Evolutionary conservation across 1,140 invertebrate species (phyloP).

Genomic region (Babylonia areolata): DNA sequence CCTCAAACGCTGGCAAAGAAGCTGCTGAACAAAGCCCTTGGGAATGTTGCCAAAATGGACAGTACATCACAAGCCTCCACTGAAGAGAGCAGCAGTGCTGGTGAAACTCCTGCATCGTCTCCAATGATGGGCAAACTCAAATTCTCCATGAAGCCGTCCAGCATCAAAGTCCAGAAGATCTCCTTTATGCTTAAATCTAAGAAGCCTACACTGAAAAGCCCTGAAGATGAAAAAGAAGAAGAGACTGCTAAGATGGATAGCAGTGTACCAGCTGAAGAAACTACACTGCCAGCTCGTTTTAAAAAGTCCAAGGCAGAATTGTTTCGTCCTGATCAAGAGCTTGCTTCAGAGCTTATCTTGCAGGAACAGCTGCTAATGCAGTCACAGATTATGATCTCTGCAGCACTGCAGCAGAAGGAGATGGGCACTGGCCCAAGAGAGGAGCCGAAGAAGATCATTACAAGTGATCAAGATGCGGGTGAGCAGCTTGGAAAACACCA

Average conservation of each 20-base stretch:
- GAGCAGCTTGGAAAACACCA: neutral
- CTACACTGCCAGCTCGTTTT: conserved; percentile 14
- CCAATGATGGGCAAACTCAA: conserved; percentile 23
- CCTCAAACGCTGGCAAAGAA: conserved; percentile 42
- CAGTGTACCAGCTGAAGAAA: neutral
- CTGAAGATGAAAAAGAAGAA: conserved; percentile 38
- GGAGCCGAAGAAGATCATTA: conserved; percentile 17
- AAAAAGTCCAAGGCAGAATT: conserved; percentile 38
- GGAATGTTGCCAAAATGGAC: conserved; percentile 16
- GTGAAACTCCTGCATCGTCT: conserved; percentile 1
- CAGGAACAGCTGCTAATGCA: conserved; percentile 25
- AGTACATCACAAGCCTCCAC: neutral
- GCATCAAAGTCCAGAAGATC: conserved; percentile 9
- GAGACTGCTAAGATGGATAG: conserved; percentile 33
- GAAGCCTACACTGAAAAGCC: conserved; percentile 21
- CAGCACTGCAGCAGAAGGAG: neutral
- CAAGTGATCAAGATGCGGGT: neutral
- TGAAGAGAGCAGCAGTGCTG: conserved; percentile 31
- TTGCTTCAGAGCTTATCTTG: neutral
- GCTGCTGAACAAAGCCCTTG: conserved; percentile 42
- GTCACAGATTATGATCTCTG: conserved; percentile 7
- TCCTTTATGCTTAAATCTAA: conserved; percentile 25
- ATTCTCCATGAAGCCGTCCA: conserved; percentile 27
- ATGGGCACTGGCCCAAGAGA: neutral
- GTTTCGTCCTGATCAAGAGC: conserved; percentile 36